phyloP scores from a whole-genome alignment of 64 coral and sea anemone genomes.

The Orbicella faveolata region DNA sequence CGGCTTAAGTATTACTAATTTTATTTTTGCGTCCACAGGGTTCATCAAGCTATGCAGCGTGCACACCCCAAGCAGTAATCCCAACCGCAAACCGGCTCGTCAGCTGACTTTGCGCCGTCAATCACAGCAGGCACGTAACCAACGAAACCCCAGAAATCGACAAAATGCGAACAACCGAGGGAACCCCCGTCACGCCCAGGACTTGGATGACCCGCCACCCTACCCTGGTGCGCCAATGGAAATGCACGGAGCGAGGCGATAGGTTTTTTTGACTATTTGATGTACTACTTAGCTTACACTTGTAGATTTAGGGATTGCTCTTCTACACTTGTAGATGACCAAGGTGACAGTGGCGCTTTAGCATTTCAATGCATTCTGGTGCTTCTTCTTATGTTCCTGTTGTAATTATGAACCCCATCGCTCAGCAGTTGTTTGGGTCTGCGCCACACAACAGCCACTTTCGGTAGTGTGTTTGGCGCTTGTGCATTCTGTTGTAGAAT shows the following conservation, averaged over 20 bases:
- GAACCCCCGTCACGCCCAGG: constrained; percentile 28
- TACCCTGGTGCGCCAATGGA: constrained; percentile 58
- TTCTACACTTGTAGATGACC: neutral
- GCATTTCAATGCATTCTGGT: no score
- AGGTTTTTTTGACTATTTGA: neutral
- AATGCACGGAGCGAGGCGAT: constrained; percentile 23
- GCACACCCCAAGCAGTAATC: constrained; percentile 95
- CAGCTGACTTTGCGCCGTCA: constrained; percentile 85
- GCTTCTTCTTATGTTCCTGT: no score
- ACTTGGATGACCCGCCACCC: constrained; percentile 44
- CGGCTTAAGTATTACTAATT: neutral
- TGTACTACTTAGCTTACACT: neutral
- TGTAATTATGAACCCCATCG: no score
- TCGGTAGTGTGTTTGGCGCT: no score
- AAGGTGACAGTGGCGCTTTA: no score
- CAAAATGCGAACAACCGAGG: neutral
- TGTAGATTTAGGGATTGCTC: neutral
- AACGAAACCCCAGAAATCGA: constrained; percentile 46
- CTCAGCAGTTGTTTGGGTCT: no score
- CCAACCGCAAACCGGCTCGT: constrained; percentile 75
- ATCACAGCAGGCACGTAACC: constrained; percentile 19
- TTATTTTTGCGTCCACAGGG: constrained; percentile 28
- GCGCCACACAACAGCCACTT: no score
- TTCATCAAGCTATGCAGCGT: constrained; percentile 96
- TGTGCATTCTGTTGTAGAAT: no score